Base-by-base conservation (phyloP, 2,797 vertebrate species). In the Amphiprion clarkii region DNA sequence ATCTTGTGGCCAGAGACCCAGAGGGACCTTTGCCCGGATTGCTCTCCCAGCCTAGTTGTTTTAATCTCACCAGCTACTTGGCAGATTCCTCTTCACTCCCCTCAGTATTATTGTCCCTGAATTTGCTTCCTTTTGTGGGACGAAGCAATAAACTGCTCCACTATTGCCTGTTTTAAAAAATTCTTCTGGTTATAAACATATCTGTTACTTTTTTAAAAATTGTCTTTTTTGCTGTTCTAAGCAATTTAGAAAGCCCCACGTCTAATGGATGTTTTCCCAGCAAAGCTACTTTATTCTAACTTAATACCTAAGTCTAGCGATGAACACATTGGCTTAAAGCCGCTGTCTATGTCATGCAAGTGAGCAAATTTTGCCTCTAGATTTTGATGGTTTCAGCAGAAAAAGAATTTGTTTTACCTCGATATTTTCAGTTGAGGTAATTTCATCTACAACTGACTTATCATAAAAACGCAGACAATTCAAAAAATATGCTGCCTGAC, bases 11-110 rank as follows among this genome's bases (percentile, higher is more conserved):
- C 59, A 57, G 71, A 84, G 65, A 79, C 62, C 69, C 40, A 55
- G 36, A 67, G 65, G 75, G 66, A 86, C 56, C 71, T 81, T 81
- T 83, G 81, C 67, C 81, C 84, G 75, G 61, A 78, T 77, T 81
- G 46, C 58, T 16, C 49, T 42, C 87, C 48, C 49, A 61, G 60
- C 64, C 73, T 42, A 54, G 58, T 78, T 79, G 14, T 84, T 84
- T 84, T 89, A 90, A 92, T 92, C 89, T 87, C 67, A 69, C 71
- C 76, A 71, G 60, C 80, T 81, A 84, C 80, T 90, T 89, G 74
- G 71, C 70, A 17, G 68, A 89, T 80, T 83, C 58, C 70, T 76
- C 78, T 63, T 88, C 27, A 61, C 81, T 85, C 80, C 67, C 33
- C 52, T 87, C 77, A 42, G 61, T 82, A 25, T 81, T 78, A 3